phyloP scores from a whole-genome alignment of 2,888 invertebrate species.

The Nycteola revayana region DNA sequence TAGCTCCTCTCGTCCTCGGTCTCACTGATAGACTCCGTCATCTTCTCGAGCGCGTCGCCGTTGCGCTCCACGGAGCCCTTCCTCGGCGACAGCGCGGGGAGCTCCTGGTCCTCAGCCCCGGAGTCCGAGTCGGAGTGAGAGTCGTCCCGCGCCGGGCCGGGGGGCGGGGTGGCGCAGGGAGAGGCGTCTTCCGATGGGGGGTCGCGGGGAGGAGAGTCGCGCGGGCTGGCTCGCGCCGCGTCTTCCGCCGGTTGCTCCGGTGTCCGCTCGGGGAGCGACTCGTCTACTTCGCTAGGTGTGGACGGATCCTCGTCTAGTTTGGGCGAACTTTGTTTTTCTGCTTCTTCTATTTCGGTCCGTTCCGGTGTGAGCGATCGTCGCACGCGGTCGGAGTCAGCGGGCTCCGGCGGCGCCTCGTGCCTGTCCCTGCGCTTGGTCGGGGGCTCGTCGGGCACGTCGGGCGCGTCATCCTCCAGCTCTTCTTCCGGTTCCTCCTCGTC shows the following conservation, averaged over 20 bases:
- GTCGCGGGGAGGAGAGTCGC: neutral
- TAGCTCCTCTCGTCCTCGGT: constrained; percentile 86
- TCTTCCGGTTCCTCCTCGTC: constrained; percentile 65
- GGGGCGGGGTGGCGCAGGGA: constrained; percentile 1
- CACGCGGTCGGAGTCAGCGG: neutral
- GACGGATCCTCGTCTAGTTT: constrained; percentile 12
- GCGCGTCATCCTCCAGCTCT: neutral
- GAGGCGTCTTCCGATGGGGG: neutral
- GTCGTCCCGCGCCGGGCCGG: constrained; percentile 4
- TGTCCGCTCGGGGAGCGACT: constrained; percentile 7
- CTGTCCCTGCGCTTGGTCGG: neutral
- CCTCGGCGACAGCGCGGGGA: constrained; percentile 4
- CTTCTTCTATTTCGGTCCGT: neutral
- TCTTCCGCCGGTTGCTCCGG: constrained; percentile 6
- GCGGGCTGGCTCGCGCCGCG: neutral
- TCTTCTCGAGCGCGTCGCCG: constrained; percentile 57
- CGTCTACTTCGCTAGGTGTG: constrained; percentile 7
- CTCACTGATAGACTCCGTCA: constrained; percentile 85
- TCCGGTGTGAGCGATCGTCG: no score
- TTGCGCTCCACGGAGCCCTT: constrained; percentile 13
- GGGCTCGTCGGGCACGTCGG: neutral
- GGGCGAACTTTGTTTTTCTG: constrained; percentile 3
- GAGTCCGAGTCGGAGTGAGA: constrained; percentile 14
- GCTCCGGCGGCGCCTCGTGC: neutral
- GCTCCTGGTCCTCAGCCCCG: constrained; percentile 15